A percentile compares a stretch with the other conserved stretches of the same genome.
These are phyloP conservation scores for Henicopernis longicauda DNA, from an alignment of 2,113 vertebrate species.

Conservation along the genomic window DNA sequence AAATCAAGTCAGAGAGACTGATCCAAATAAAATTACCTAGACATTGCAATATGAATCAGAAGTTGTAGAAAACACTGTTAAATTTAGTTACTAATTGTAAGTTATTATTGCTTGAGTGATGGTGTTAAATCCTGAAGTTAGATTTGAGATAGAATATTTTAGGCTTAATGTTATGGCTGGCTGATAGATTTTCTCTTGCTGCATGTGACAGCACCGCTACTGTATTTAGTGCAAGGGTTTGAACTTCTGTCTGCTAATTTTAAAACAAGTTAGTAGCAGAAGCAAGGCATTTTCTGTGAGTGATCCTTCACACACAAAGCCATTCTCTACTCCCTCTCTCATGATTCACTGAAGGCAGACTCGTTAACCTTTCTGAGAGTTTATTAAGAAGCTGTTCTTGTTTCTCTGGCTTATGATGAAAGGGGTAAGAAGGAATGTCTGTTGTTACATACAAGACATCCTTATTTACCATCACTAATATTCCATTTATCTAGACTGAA, in stretches of 20 bases:
- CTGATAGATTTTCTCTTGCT: background rate
- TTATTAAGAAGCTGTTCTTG: slow-evolving; percentile 16
- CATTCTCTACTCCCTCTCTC: background rate
- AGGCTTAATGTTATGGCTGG: background rate
- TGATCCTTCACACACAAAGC: background rate
- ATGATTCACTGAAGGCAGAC: slow-evolving; percentile 1
- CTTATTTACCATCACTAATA: background rate
- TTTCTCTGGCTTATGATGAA: slow-evolving; percentile 33
- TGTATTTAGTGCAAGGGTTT: background rate
- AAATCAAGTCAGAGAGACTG: slow-evolving; percentile 54
- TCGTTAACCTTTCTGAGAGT: slow-evolving; percentile 15
- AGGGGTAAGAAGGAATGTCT: background rate
- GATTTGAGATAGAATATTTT: slow-evolving; percentile 22
- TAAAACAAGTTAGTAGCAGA: background rate
- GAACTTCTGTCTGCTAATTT: background rate
- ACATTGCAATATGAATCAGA: slow-evolving; percentile 43
- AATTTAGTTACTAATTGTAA: slow-evolving; percentile 44
- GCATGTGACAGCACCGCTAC: background rate
- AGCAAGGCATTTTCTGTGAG: background rate
- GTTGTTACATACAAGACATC: background rate
- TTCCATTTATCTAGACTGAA: background rate
- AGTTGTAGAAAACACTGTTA: slow-evolving; percentile 34
- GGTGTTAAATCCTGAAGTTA: slow-evolving; percentile 18
- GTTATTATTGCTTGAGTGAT: slow-evolving; percentile 28
- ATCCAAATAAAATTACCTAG: slow-evolving; percentile 44